phyloP scores from a whole-genome alignment of 2,113 vertebrate genomes.

The Pontoporia blainvillei region DNA sequence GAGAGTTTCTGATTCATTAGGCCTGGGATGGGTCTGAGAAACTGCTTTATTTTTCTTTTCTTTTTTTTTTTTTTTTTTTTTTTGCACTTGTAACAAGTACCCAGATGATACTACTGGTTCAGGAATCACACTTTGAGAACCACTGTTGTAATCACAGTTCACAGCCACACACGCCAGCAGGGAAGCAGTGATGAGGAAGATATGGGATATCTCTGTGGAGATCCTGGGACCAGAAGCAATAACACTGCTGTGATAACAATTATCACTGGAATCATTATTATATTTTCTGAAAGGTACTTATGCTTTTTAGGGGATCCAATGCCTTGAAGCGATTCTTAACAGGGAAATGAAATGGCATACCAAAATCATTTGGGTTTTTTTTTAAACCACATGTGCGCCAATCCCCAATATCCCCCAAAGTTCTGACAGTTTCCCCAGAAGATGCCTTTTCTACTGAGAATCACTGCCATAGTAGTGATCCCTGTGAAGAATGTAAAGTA shows the following conservation, averaged over 20 bases:
- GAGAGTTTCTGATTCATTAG: neutral
- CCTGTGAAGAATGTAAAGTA: neutral
- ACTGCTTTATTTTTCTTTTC: neutral
- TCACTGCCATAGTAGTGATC: neutral
- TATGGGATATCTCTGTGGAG: neutral
- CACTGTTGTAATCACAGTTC: neutral
- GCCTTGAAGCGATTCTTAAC: neutral
- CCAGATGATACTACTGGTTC: neutral
- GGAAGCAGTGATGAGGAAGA: neutral
- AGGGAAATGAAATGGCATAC: neutral
- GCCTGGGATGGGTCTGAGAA: neutral
- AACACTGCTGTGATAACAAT: neutral
- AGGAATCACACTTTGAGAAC: neutral
- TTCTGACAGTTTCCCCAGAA: neutral
- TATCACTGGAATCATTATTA: neutral
- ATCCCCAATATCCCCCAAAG: neutral
- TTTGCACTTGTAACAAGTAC: neutral
- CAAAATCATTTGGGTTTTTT: neutral
- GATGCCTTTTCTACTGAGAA: neutral
- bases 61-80: neutral
- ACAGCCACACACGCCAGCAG: no score
- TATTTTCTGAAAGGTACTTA: neutral
- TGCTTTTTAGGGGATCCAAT: neutral
- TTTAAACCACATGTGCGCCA: neutral
- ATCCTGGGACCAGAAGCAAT: neutral